These are phyloP conservation scores for Temnothorax curvispinosus DNA, from an alignment of 1,140 invertebrate species.

Conservation along the genomic window DNA sequence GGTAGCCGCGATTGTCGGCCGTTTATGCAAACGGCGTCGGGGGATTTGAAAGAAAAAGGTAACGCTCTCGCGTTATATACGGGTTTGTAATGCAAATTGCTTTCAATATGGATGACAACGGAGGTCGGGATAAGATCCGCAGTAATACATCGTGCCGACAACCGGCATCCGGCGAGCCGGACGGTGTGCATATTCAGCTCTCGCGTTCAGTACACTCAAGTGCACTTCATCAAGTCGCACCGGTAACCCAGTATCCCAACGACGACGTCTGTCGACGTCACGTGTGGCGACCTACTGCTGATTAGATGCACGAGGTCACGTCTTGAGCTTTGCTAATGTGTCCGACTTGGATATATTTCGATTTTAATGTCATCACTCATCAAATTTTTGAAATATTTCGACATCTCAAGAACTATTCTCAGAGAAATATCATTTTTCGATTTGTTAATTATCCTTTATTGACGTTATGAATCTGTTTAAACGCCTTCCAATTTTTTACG, in stretches of 20 bases:
- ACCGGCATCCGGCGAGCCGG: conserved; percentile 82
- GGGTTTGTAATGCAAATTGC: conserved; percentile 80
- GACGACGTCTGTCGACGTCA: conserved; percentile 67
- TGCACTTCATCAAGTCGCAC: conserved; percentile 80
- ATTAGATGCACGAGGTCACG: conserved; percentile 34
- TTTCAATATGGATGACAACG: conserved; percentile 82
- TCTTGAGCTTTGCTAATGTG: not conserved
- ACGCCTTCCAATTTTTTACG: not conserved
- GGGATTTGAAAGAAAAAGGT: not conserved
- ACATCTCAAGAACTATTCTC: not conserved
- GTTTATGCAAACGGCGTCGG: conserved; percentile 32
- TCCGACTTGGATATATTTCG: not conserved
- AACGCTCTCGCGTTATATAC: conserved; percentile 26
- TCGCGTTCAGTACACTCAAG: conserved; percentile 79
- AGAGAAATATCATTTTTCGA: not conserved
- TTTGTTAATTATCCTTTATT: not conserved
- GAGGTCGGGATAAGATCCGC: conserved; percentile 82
- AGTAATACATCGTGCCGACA: conserved; percentile 84
- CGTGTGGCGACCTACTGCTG: conserved; percentile 67
- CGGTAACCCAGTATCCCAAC: conserved; percentile 72
- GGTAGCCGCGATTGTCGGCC: not conserved
- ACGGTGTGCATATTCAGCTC: conserved; percentile 82
- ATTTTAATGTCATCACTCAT: not conserved
- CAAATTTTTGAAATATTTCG: not conserved
- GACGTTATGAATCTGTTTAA: not conserved